Conservation (phyloP, 2,797 vertebrate species). For the Coracias cyanogaster region DNA sequence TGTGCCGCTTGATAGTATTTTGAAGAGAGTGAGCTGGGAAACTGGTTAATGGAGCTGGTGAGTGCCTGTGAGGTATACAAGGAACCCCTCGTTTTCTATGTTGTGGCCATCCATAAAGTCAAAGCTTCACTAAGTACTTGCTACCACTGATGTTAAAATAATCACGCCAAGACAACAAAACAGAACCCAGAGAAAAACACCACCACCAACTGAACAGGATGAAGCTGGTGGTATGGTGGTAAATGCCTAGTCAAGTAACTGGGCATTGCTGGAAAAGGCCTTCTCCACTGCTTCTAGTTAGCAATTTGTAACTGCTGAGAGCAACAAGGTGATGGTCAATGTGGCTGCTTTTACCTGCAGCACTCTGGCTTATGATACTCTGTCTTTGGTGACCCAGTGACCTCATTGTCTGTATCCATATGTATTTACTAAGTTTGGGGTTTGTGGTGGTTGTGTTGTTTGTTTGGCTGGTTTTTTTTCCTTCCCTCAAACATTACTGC, state of each 20-base stretch:
- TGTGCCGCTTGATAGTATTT: background rate
- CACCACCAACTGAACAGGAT: background rate
- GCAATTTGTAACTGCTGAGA: background rate
- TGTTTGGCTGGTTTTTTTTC: too few species aligned
- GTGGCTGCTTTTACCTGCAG: background rate
- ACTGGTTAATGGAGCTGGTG: background rate
- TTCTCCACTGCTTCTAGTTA: background rate
- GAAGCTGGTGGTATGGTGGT: background rate
- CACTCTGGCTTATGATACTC: background rate
- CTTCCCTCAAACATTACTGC: background rate
- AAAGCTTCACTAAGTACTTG: background rate
- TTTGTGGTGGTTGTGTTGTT: background rate
- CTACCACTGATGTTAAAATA: background rate
- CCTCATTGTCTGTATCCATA: background rate
- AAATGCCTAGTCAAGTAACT: background rate
- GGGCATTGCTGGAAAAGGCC: background rate
- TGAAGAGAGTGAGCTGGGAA: background rate
- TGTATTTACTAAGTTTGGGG: background rate
- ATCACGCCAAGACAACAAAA: background rate
- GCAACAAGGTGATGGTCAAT: background rate
- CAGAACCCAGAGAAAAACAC: background rate
- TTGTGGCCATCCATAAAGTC: background rate
- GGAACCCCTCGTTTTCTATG: accelerated
- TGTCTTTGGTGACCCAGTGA: background rate
- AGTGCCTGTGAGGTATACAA: background rate